A percentile compares a stretch with the other conserved stretches of the same genome.
Conservation (phyloP, 2,888 invertebrate species). For the Acleris literana region DNA sequence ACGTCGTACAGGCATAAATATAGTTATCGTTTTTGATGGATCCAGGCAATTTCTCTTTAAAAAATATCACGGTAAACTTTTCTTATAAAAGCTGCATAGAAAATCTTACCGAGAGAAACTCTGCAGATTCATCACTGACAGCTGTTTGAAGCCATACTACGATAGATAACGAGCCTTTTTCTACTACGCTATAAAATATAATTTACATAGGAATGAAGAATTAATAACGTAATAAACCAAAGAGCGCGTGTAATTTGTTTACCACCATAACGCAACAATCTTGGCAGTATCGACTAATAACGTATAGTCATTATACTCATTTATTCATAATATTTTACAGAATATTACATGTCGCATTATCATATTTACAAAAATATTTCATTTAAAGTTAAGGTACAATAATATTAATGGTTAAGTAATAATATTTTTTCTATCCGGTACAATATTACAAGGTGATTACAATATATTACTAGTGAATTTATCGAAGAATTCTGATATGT, state of each 20-base stretch:
- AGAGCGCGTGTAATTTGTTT: not conserved
- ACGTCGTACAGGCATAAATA: constrained; percentile 26
- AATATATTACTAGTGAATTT: too few species aligned
- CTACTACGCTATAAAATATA: not conserved
- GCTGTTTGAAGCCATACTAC: not conserved
- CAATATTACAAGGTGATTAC: too few species aligned
- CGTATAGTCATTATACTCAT: too few species aligned
- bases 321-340: too few species aligned
- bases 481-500: too few species aligned
- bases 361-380: too few species aligned
- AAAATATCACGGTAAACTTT: constrained; percentile 1
- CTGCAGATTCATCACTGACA: constrained; percentile 6
- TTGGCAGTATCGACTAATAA: too few species aligned
- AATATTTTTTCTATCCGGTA: too few species aligned
- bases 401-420: too few species aligned
- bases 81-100: not conserved
- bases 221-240: not conserved
- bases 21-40: constrained; percentile 29
- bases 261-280: constrained; percentile 5
- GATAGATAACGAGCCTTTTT: not conserved
- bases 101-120: not conserved
- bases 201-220: not conserved
- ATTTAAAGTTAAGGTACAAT: too few species aligned
- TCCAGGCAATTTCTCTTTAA: constrained; percentile 20
- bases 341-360: too few species aligned